phyloP scores from a whole-genome alignment of 2,888 invertebrate genomes.

The Lasioglossum lativentre region DNA sequence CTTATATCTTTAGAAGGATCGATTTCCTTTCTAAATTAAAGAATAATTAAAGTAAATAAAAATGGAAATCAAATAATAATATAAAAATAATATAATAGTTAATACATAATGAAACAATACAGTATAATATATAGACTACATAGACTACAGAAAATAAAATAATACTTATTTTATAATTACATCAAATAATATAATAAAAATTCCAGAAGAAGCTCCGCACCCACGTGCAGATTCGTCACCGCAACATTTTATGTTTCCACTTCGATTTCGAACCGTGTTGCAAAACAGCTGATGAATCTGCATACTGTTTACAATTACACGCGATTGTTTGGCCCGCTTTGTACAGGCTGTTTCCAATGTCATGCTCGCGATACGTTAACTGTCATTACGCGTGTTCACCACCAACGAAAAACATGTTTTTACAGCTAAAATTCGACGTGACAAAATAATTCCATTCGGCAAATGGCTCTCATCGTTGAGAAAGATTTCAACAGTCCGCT shows the following conservation, averaged over 20 bases:
- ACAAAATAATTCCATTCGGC: not conserved
- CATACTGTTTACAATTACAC: conserved; percentile 2
- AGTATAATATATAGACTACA: not conserved
- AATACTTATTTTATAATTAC: not conserved
- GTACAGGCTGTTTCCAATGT: conserved; percentile 5
- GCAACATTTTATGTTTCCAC: not conserved
- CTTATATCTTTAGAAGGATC: not conserved
- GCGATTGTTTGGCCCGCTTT: not conserved
- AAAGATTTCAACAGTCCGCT: not conserved
- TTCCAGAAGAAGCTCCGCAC: not conserved
- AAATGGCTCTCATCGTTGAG: not conserved
- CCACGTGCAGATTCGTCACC: not conserved
- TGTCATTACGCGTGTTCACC: not conserved
- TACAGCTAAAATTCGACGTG: not conserved
- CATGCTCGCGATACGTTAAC: conserved; percentile 10
- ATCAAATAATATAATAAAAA: not conserved
- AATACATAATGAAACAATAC: no score
- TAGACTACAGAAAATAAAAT: not conserved
- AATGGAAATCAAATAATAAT: not conserved
- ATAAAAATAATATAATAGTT: not conserved
- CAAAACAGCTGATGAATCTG: not conserved
- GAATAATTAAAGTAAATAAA: not conserved
- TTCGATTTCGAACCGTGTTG: not conserved
- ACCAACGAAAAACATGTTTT: conserved; percentile 10
- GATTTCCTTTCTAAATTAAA: not conserved